Base-by-base conservation (phyloP, 2,888 invertebrate species). In the Pammene aurita region DNA sequence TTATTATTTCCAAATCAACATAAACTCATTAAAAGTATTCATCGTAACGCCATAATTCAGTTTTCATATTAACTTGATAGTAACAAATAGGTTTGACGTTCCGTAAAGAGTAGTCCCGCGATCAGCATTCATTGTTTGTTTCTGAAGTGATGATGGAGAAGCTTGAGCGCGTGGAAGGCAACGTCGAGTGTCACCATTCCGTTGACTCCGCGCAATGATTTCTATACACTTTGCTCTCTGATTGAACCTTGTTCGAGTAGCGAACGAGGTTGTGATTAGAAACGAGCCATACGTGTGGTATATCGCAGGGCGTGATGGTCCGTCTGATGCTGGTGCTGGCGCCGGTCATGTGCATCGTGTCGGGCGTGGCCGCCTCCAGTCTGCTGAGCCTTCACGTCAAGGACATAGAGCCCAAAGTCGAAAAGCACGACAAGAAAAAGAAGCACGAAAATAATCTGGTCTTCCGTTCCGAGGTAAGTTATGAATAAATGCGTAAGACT, bases 271-370 rank as follows among this genome's bases (percentile, higher is more conserved):
- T 11, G 10, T 11, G 11, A 42, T 7, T 7, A 38, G 38, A 2
- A 4, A 1, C n/a, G 52, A 26, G 38, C 11, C 16, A 48, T 9
- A 65, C 13, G 38, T 52, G 11, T 13, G 0, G 14, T 2, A n/a
- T n/a, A 11, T 64, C 42, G 82, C 85, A 97, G 97, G 98, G 99
- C 73, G 99, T 99, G 55, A 99, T 99, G 99, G 99, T 99, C 35
- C 98, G 99, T 90, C 93, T 99, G 60, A 99, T 99, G 98, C 92
- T 99, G 82, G 99, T 99, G 0, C 93, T 99, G 72, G 98, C 99
- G 0, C 99, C 99, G 0, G 98, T 99, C 0, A 99, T 99, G 98
- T 99, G 99, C 83, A 97, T 99, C 72, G 94, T 99, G 62, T 97
- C 98, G 0, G 99, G 98, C 60, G 98, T 99, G 62, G 98, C 98